A percentile compares a stretch with the other conserved stretches of the same genome.
phyloP scores from a whole-genome alignment of 2,888 invertebrate genomes.

The Eristalis pertinax region DNA sequence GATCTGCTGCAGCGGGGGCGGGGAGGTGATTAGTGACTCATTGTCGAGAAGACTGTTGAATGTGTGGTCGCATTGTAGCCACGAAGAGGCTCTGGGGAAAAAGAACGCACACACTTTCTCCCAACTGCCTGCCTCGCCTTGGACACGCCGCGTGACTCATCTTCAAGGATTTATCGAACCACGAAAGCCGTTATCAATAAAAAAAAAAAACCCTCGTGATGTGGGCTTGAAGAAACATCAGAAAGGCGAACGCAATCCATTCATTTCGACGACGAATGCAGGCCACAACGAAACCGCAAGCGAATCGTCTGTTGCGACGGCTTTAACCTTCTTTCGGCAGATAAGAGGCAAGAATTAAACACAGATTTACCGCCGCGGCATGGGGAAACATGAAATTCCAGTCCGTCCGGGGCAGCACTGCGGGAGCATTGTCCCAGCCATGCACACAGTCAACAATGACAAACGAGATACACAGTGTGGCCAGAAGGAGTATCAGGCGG shows the following conservation, averaged over 20 bases:
- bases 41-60: not conserved
- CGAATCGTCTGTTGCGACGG: conserved; percentile 8
- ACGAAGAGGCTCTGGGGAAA: no score
- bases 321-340: conserved; percentile 59
- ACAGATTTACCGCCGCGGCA: conserved; percentile 53
- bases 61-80: no score
- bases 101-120: not conserved
- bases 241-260: not conserved
- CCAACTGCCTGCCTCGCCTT: not conserved
- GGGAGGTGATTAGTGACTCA: conserved; percentile 36
- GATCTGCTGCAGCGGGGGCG: not conserved
- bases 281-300: conserved; percentile 5
- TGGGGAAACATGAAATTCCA: conserved; percentile 60
- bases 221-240: not conserved
- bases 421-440: conserved; percentile 50
- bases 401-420: conserved; percentile 7
- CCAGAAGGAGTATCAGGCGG: conserved; percentile 1
- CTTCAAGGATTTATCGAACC: not conserved
- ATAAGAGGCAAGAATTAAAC: conserved; percentile 52
- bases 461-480: conserved; percentile 49
- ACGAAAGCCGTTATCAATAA: conserved; percentile 5
- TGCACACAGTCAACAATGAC: conserved; percentile 57
- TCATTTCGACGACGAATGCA: not conserved
- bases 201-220: conserved; percentile 2
- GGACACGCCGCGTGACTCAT: not conserved